A percentile compares a stretch with the other conserved stretches of the same genome.
phyloP scores from a whole-genome alignment of 2,797 vertebrate genomes.

The Sebastes cheni region DNA sequence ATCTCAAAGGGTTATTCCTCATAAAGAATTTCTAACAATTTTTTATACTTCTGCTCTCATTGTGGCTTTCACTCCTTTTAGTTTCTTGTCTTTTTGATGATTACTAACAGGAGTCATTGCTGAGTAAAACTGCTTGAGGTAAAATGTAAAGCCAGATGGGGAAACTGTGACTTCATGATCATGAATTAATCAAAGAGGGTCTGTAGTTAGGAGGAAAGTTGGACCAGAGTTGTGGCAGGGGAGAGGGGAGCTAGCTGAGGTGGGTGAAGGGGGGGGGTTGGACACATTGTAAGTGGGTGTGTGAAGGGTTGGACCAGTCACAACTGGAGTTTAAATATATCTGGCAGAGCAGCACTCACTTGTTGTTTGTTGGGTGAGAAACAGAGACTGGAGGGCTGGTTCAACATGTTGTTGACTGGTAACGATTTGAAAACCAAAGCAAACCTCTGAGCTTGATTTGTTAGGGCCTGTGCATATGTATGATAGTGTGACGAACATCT shows the following conservation, averaged over 20 bases:
- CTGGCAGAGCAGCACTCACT: conserved; percentile 36
- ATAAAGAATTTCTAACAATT: neutral
- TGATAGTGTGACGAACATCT: conserved; percentile 21
- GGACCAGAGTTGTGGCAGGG: neutral
- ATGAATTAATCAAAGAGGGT: conserved; percentile 53
- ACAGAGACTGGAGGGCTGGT: neutral
- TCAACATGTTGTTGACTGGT: neutral
- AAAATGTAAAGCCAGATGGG: conserved; percentile 28
- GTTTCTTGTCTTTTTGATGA: neutral
- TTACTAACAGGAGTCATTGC: neutral
- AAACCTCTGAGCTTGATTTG: neutral
- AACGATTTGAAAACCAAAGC: neutral
- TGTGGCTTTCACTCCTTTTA: too few relatives aligned
- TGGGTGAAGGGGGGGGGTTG: neutral
- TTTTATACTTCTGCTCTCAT: neutral
- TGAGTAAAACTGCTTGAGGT: neutral
- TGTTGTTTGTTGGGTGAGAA: conserved; percentile 34
- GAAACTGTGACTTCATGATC: conserved; percentile 66
- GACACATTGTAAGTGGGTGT: conserved; percentile 34
- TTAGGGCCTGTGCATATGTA: neutral
- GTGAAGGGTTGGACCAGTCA: conserved; percentile 46
- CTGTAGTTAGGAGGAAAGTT: conserved; percentile 51
- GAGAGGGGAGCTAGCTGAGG: neutral
- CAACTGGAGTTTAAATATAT: conserved; percentile 59
- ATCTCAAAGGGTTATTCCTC: accelerated